phyloP scores from a whole-genome alignment of 2,797 vertebrate species.

The Labeo calbasu region DNA sequence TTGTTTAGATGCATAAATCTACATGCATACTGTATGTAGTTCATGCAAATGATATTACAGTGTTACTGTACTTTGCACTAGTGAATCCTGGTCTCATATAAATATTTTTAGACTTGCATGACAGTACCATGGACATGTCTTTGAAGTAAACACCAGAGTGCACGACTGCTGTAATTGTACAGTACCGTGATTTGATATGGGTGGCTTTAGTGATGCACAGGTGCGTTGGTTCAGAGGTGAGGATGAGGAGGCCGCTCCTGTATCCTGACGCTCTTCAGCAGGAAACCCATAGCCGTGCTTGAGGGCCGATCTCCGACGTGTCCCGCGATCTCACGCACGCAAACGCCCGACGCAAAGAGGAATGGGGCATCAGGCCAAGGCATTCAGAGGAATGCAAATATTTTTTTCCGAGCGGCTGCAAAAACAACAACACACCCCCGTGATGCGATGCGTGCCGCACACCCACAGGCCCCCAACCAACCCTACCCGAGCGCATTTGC shows the following conservation, averaged over 20 bases:
- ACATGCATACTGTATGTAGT: neutral
- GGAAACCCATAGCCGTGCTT: neutral
- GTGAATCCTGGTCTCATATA: neutral
- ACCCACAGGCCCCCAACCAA: conserved; percentile 67
- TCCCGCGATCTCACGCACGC: conserved; percentile 30
- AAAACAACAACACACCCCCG: conserved; percentile 64
- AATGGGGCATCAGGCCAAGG: conserved; percentile 78
- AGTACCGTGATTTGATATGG: neutral
- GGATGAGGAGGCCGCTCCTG: neutral
- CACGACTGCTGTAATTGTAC: neutral
- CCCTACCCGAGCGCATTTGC: conserved; percentile 80
- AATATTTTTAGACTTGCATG: neutral
- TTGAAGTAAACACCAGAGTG: too few species aligned
- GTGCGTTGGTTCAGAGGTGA: neutral
- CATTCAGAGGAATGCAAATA: conserved; percentile 82
- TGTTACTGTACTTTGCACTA: neutral
- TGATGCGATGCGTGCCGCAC: conserved; percentile 51
- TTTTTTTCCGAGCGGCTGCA: conserved; percentile 76
- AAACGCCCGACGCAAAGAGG: conserved; percentile 75
- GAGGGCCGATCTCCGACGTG: neutral
- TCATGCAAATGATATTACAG: too few species aligned
- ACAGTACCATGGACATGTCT: neutral
- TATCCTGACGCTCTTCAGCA: neutral
- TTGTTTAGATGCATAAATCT: neutral
- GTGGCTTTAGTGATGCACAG: neutral